Base-by-base conservation (phyloP, 2,888 invertebrate genomes). In the Megastigmus dorsalis region DNA sequence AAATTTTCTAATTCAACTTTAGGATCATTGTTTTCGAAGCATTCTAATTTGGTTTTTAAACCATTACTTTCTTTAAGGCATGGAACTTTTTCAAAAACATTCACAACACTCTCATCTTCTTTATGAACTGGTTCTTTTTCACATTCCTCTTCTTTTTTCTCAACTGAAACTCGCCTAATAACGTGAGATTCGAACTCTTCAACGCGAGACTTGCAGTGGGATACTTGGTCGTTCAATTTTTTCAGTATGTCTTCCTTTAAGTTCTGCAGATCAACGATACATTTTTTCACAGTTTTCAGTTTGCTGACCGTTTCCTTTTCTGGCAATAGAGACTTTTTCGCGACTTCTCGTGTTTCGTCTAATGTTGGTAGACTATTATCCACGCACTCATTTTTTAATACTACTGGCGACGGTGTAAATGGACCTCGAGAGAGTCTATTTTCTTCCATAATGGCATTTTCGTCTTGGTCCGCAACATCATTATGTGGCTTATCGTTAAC, bases 161-260 rank as follows among this genome's bases (percentile, higher is more conserved):
- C 57, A 26, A 45, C 23, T 4, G 13, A 33, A 13, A 18, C n/a
- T 3, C 20, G 5, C 15, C 38, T 55, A 18, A 20, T 74, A 3
- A n/a, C 10, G 5, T 30, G 54, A 62, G 74, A 38, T 57, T 68
- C 62, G 4, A 67, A 55, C 9, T 68, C 48, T n/a, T 48, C 38
- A 15, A 71, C 38, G 3, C 26, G 28, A 1, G 48, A 36, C 15
- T 26, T 5, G 13, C 55, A 48, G 28, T 55, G 48, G 1, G 63
- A 20, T 9, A 28, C 28, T 23, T 62, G 54, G 28, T 62, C 62
- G 18, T 74, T 72, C 43, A 20, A 73, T 6, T 63, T 74, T 36
- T 69, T 79, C 71, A 72, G 13, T 41, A 75, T 77, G 45, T 75
- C 66, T 33, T 70, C 50, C 41, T 74, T 74, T 33, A 70, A 68